A percentile compares a stretch with the other conserved stretches of the same genome.
phyloP scores from a whole-genome alignment of 2,888 invertebrate genomes.

The Plagodis dolabraria region DNA sequence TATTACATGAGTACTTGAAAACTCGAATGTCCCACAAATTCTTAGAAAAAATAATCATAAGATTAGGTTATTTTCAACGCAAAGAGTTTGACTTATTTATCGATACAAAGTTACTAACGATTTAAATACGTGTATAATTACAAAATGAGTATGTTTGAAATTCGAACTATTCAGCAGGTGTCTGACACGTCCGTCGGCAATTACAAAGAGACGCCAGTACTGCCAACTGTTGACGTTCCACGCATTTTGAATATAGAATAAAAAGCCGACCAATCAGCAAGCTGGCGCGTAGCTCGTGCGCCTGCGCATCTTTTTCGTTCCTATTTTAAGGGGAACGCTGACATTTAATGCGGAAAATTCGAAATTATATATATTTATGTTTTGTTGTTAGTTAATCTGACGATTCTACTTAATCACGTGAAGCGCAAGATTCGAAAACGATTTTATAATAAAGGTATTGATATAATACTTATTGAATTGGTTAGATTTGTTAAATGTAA shows the following conservation, averaged over 20 bases:
- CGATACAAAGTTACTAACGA: neutral
- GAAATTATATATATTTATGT: neutral
- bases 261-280: slow-evolving; percentile 64
- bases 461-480: too few species aligned
- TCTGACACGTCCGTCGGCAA: slow-evolving; percentile 50
- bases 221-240: slow-evolving; percentile 42
- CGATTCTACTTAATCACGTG: too few species aligned
- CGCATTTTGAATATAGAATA: slow-evolving; percentile 64
- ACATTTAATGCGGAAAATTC: neutral
- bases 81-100: neutral
- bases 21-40: too few species aligned
- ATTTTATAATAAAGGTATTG: too few species aligned
- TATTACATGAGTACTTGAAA: neutral
- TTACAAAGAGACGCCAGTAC: slow-evolving; percentile 46
- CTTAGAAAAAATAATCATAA: neutral
- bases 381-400: too few species aligned
- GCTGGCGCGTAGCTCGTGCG: slow-evolving; percentile 71
- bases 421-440: too few species aligned
- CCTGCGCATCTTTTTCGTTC: slow-evolving; percentile 51
- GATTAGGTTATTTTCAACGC: too few species aligned
- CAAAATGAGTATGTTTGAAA: neutral
- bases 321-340: slow-evolving; percentile 41
- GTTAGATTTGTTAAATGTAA: too few species aligned
- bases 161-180: slow-evolving; percentile 56
- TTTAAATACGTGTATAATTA: neutral